Conservation (phyloP, 2,888 invertebrate genomes). For the Antitype chi region DNA sequence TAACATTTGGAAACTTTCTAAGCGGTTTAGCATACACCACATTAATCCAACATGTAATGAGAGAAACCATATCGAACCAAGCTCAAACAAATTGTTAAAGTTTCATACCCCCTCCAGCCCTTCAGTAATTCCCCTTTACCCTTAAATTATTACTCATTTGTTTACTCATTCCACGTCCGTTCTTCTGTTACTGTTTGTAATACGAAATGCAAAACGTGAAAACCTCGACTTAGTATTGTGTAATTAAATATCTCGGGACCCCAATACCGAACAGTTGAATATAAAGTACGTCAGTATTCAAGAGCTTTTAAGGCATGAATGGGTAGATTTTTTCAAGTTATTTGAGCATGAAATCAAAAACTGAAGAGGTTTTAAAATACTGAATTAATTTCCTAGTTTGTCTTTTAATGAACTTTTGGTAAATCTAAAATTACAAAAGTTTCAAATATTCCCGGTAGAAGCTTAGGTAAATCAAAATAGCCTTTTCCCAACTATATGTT, state of each 20-base stretch:
- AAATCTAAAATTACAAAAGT: background rate
- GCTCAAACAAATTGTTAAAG: conserved; percentile 17
- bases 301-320: background rate
- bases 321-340: background rate
- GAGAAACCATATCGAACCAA: background rate
- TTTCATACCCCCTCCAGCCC: background rate
- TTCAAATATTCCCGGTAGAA: too few relatives aligned
- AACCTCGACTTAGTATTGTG: conserved; percentile 5
- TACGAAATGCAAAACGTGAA: conserved; percentile 29
- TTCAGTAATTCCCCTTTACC: background rate
- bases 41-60: conserved; percentile 23
- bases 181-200: conserved; percentile 52
- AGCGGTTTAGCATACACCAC: background rate
- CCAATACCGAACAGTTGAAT: conserved; percentile 5
- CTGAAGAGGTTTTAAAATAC: background rate
- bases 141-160: conserved; percentile 30
- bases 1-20: background rate
- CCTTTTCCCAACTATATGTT: too few relatives aligned
- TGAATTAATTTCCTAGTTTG: too few relatives aligned
- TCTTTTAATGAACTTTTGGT: too few relatives aligned
- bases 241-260: conserved; percentile 20
- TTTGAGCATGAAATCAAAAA: background rate
- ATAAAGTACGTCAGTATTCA: conserved; percentile 17
- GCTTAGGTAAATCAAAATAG: too few relatives aligned
- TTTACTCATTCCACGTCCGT: conserved; percentile 34